A percentile compares a stretch with the other conserved stretches of the same genome.
Conservation (phyloP, 2,797 vertebrate genomes). For the Notoglanidium macrostoma region DNA sequence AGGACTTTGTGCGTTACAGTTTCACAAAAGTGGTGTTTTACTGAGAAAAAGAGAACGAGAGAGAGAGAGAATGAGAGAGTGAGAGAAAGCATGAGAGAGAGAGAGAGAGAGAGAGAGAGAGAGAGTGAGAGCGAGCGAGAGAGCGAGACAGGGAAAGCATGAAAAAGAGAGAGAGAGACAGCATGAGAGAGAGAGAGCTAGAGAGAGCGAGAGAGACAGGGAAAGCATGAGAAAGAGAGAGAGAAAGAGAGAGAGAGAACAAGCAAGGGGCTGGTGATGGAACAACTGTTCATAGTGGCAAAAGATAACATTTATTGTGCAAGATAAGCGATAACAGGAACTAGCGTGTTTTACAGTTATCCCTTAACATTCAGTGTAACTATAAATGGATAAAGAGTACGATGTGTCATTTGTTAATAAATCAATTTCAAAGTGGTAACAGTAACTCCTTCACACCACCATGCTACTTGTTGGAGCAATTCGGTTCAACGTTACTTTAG, state of each 20-base stretch:
- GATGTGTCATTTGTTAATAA: neutral
- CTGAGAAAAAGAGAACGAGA: too few relatives aligned
- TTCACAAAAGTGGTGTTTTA: neutral
- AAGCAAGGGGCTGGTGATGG: neutral
- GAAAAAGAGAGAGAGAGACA: too few relatives aligned
- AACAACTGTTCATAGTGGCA: neutral
- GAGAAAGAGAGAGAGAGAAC: too few relatives aligned
- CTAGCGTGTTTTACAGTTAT: neutral
- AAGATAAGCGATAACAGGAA: neutral
- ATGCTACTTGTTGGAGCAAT: neutral
- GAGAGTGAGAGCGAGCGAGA: too few relatives aligned
- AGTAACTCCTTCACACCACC: neutral
- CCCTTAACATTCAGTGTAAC: neutral
- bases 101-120: neutral
- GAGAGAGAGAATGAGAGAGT: neutral
- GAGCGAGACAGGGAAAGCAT: too few relatives aligned
- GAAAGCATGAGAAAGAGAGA: too few relatives aligned
- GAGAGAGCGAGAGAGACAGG: too few relatives aligned
- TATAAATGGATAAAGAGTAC: neutral
- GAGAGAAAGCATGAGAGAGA: too few relatives aligned
- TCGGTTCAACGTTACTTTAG: neutral
- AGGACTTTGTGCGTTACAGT: neutral
- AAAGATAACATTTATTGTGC: neutral
- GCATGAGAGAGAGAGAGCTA: too few relatives aligned
- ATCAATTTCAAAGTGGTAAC: neutral